Evolutionary conservation across 2,113 vertebrate species (phyloP).

Genomic region (Scartelaos histophorus): DNA sequence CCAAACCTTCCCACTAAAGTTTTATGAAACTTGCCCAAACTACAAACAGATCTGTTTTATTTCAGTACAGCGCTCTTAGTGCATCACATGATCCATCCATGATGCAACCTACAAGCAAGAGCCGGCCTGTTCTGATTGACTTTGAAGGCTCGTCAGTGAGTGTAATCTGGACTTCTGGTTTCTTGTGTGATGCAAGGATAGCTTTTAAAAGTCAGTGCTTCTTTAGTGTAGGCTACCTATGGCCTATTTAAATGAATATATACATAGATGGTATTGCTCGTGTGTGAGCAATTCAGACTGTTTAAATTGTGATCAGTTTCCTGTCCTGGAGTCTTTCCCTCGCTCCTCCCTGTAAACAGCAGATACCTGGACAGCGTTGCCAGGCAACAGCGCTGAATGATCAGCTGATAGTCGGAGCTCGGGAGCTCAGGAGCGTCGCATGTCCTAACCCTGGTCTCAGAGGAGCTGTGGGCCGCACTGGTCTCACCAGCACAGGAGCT

Average conservation of each 20-base stretch:
- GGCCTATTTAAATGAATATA: not conserved
- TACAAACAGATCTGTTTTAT: not conserved
- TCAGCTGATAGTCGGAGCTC: constrained; percentile 22
- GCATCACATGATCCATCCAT: not conserved
- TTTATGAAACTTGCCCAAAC: not conserved
- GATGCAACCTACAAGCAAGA: not conserved
- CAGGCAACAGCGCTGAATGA: constrained; percentile 42
- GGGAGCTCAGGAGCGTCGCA: constrained; percentile 10
- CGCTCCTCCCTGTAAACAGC: constrained; percentile 1
- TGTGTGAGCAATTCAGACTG: not conserved
- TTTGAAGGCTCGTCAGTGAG: not conserved
- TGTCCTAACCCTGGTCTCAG: constrained; percentile 25
- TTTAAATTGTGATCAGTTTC: not conserved
- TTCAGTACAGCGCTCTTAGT: not conserved
- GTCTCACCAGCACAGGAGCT: constrained; percentile 20
- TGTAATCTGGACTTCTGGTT: not conserved
- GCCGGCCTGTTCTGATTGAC: not conserved
- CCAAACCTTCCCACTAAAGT: not conserved
- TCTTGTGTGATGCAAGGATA: not conserved
- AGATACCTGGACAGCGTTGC: constrained; percentile 41
- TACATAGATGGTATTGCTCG: not conserved
- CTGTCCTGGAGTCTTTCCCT: not conserved
- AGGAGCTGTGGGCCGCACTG: constrained; percentile 4
- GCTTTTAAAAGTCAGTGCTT: not conserved
- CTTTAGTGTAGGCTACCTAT: not conserved